Evolutionary conservation across 2,797 vertebrate genomes (phyloP), one percentile per base, ranked within the genome.

Genomic region (Notolabrus celidotus): DNA sequence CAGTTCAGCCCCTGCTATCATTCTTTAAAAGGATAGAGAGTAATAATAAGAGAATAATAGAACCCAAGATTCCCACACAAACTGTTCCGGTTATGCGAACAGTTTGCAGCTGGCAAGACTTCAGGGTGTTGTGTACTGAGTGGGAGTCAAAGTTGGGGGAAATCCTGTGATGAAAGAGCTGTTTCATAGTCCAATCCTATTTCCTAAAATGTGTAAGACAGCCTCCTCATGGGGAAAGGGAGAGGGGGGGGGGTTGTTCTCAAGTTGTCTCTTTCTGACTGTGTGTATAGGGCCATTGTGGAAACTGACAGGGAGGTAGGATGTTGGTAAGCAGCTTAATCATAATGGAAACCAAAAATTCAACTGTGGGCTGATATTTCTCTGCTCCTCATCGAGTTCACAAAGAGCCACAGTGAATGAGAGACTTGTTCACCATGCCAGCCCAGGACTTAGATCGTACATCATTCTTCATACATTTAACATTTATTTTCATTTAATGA

Each of bases 351-450:
- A 67, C 65, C 23, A 38, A 71, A 46, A 53, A 38, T 34, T 19
- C 61, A 56, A 20, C 57, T 56, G 42, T 39, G 56, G 63, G 51
- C 45, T 57, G 63, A 66, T 27, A 46, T 74, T 79, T 78, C 33
- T 63, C 47, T 62, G 29, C 50, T 54, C 47, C 45, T 77, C 55
- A 59, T 67, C 29, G 41, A 38, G n/a, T 57, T 69, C 49, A 71
- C 39, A 56, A 10, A 66, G 47, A 34, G 38, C 9, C 36, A 64
- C 54, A 45, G 25, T 82, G 58, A 86, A 86, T 81, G 65, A 80
- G 33, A 9, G 45, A 41, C 42, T 79, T 86, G 72, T 82, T 86
- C 71, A 76, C 29, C 34, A 25, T 77, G 36, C 39, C 52, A 73
- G 42, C n/a, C 34, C 31, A 56, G n/a, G 8, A 10, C n/a, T 43